Evolutionary conservation across 2,797 vertebrate genomes (phyloP), one percentile per base, ranked within the genome.

Genomic region (Parauchenoglanis ngamensis): DNA sequence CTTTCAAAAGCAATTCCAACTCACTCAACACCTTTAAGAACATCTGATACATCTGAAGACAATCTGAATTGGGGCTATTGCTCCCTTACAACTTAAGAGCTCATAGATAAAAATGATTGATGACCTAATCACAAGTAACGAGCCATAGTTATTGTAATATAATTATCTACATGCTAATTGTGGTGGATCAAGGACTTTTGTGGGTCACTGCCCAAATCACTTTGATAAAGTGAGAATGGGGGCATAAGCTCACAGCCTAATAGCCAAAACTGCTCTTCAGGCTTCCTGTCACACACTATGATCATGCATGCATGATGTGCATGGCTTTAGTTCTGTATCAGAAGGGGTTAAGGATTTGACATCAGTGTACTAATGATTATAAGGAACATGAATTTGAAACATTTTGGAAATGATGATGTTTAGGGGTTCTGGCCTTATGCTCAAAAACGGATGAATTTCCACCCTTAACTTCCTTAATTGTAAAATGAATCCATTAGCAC

Each of bases 51-150:
- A 83, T 68, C 63, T n/a, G 12, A 8, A 56, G 12, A 15, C 40
- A 79, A 76, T 25, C n/a, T 35, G 35, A 35, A 57, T 21, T 21
- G n/a, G n/a, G 70, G 7, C 57, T 25, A 25, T 17, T 76, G 57
- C 79, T 70, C 35, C 75, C 35, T 52, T 75, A 77, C 72, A 86
- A 35, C 25, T 85, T 54, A 80, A 78, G 17, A 54, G 46, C 79
- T 79, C 52, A 70, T 21, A 1, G 15, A n/a, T 57, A 44, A 87
- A 57, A 25, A 57, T 78, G 72, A 87, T 44, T 87, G 73, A 67
- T 68, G 81, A 83, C 28, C 46, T 83, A 79, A 83, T 86, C 83
- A 85, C 83, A 83, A 87, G 61, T 63, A 70, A 76, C 31, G 56
- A 87, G 75, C 19, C 17, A 25, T 15, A 80, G 80, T 31, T 87